Evolutionary conservation across 2,888 invertebrate genomes (phyloP), one percentile per base, ranked within the genome.

Genomic region (Ceriagrion tenellum): DNA sequence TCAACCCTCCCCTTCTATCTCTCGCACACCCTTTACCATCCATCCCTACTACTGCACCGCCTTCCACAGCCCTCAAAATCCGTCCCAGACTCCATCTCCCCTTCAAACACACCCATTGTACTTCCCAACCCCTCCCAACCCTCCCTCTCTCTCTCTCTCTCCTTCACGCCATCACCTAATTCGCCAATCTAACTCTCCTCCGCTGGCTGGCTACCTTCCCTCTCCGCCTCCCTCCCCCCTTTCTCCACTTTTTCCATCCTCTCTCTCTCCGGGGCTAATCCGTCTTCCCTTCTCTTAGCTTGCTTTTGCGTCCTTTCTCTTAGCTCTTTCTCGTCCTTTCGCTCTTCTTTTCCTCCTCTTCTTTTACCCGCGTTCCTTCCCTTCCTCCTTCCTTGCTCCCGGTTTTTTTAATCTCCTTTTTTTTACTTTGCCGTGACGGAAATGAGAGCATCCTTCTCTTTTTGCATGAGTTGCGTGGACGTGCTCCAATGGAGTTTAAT

Each of bases 91-190:
- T 20, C 59, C 59, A 20, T 12, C 91, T 30, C 59, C 69, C 74
- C 93, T 35, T 81, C 30, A 81, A 16, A 16, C 26, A n/a, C 63
- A 69, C 93, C 93, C 59, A 91, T 91, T 59, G 91, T 91, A 74
- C 59, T 35, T 26, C 47, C 91, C 20, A 26, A 3, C 40, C 30
- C 56, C 23, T 20, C 18, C 69, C 74, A n/a, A n/a, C 93, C 47
- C 63, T 59, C 59, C 20, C 30, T n/a, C n/a, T n/a, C n/a, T n/a
- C n/a, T n/a, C n/a, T n/a, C n/a, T n/a, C n/a, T n/a, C n/a, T n/a
- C n/a, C n/a, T n/a, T n/a, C n/a, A n/a, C n/a, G n/a, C 91, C 63
- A 63, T 40, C 91, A 47, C 69, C 93, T 93, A 93, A 93, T 93
- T 93, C 93, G 20, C 93, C 93, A 59, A 63, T 91, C 63, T 40